Evolutionary conservation across 2,797 vertebrate species (phyloP).

Genomic region (Lepilemur ruficaudatus): DNA sequence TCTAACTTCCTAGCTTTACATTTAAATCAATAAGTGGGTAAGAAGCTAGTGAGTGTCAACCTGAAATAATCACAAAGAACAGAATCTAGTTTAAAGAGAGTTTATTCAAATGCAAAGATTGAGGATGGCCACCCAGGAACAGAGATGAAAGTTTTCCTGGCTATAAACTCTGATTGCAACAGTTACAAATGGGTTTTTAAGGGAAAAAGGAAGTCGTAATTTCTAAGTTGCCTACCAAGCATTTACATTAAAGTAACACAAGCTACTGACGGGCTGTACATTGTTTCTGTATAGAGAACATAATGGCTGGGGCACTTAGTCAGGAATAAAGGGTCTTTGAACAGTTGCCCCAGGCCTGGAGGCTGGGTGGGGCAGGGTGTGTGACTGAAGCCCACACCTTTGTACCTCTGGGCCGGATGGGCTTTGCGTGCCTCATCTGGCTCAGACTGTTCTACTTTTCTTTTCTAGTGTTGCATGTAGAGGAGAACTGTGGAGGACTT

Average conservation of each 20-base stretch:
- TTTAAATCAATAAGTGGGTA: not conserved
- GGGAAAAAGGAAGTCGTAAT: not conserved
- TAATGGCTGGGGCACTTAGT: not conserved
- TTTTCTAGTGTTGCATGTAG: not conserved
- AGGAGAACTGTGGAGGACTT: not conserved
- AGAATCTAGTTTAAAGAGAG: not conserved
- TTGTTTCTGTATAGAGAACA: not conserved
- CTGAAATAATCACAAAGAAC: not conserved
- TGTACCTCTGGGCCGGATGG: rapidly evolving
- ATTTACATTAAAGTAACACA: not conserved
- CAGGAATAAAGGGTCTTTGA: not conserved
- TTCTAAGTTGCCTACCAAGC: not conserved
- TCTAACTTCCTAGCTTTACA: not conserved
- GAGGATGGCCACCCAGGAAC: not conserved
- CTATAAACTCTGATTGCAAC: not conserved
- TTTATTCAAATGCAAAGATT: not conserved
- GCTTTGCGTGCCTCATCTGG: too few species aligned
- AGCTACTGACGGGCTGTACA: not conserved
- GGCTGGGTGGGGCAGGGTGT: too few species aligned
- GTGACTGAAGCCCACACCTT: too few species aligned
- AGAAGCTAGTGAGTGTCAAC: not conserved
- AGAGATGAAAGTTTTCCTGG: not conserved
- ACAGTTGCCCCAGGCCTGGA: not conserved
- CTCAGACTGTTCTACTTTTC: too few species aligned
- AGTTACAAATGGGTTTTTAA: not conserved